Evolutionary conservation across 2,888 invertebrate genomes (phyloP).

Genomic region (Melanchra persicariae): DNA sequence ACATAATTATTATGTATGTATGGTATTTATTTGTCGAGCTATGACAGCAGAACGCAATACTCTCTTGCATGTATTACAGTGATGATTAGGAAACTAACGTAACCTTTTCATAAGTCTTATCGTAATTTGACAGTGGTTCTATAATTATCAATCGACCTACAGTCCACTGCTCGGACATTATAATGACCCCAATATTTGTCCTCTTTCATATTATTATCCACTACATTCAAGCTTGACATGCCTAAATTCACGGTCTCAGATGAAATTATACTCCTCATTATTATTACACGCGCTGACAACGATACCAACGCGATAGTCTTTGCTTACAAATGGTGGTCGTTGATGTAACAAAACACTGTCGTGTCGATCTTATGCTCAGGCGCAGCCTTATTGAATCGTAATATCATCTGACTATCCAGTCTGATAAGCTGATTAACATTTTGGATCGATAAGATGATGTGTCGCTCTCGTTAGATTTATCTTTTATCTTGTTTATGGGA

Average conservation of each 20-base stretch:
- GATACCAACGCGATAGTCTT: background rate
- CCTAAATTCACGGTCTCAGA: conserved; percentile 11
- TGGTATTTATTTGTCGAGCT: conserved; percentile 9
- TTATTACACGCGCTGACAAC: conserved; percentile 6
- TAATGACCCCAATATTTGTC: background rate
- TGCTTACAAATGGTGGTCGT: conserved; percentile 43
- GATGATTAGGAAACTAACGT: background rate
- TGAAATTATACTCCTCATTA: background rate
- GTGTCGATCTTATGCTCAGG: conserved; percentile 2
- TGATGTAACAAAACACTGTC: conserved; percentile 44
- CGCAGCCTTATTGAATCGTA: conserved; percentile 46
- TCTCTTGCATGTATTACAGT: conserved; percentile 6
- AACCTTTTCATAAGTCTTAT: background rate
- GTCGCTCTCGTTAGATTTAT: conserved; percentile 32
- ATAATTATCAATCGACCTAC: background rate
- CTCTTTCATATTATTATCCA: background rate
- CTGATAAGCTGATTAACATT: conserved; percentile 31
- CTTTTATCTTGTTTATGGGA: conserved; percentile 16
- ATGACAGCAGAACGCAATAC: conserved; percentile 22
- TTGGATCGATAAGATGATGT: conserved; percentile 36
- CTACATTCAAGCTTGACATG: background rate
- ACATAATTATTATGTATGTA: background rate
- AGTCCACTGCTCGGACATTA: background rate
- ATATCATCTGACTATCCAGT: conserved; percentile 39
- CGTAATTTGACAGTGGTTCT: background rate